Conservation (phyloP, 2,888 invertebrate genomes). For the Bhutanitis thaidina region DNA sequence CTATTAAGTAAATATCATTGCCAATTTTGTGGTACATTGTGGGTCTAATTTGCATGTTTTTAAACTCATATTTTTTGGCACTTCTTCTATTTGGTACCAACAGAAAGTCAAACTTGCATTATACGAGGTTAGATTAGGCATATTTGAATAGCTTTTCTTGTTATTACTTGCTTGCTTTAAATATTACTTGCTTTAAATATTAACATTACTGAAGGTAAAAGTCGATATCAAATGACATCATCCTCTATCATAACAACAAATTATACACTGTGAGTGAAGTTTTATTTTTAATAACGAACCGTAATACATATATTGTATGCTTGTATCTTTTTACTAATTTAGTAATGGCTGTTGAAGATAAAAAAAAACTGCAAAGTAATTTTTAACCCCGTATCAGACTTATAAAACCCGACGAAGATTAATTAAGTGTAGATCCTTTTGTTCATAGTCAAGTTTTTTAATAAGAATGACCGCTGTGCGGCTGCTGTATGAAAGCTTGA, state of each 20-base stretch:
- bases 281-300: too few species aligned
- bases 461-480: slow-evolving; percentile 26
- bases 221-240: too few species aligned
- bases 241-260: too few species aligned
- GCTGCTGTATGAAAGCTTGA: slow-evolving; percentile 38
- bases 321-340: slow-evolving; percentile 8
- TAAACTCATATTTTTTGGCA: background rate
- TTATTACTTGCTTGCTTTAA: too few species aligned
- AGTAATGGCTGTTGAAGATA: slow-evolving; percentile 15
- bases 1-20: slow-evolving; percentile 5
- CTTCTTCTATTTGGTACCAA: too few species aligned
- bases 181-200: too few species aligned
- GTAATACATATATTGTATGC: too few species aligned
- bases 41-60: background rate
- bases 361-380: slow-evolving; percentile 15
- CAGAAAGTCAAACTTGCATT: too few species aligned
- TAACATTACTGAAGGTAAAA: too few species aligned
- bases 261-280: too few species aligned
- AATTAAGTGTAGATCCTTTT: slow-evolving; percentile 21
- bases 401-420: slow-evolving; percentile 19
- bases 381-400: slow-evolving; percentile 20
- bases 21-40: background rate
- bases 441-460: slow-evolving; percentile 21
- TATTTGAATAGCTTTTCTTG: too few species aligned
- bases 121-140: too few species aligned